Conservation (phyloP, 2,888 invertebrate species). For the Seira musarum region DNA sequence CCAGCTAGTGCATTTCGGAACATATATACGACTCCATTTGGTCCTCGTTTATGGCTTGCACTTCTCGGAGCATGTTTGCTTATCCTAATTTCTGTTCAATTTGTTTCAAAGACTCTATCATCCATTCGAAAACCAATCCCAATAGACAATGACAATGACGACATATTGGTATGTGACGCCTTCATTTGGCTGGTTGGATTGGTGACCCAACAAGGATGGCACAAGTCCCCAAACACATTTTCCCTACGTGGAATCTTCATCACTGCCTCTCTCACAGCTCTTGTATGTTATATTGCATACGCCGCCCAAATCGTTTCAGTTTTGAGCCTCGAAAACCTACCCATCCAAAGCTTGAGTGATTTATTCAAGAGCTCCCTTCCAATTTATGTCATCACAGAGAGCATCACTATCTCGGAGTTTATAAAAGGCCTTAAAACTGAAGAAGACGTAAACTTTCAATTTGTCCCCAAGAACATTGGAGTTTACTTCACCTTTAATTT, state of each 20-base stretch:
- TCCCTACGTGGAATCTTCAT: constrained; percentile 4
- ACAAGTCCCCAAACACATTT: neutral
- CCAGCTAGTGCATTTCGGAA: constrained; percentile 12
- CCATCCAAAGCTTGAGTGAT: neutral
- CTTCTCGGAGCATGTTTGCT: neutral
- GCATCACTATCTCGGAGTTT: neutral
- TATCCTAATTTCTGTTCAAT: neutral
- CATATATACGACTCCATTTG: neutral
- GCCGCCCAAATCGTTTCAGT: constrained; percentile 1
- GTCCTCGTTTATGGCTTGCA: neutral
- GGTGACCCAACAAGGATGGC: neutral
- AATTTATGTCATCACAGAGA: neutral
- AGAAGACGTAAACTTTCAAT: neutral
- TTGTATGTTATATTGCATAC: constrained; percentile 15
- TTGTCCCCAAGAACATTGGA: neutral
- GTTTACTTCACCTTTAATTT: neutral
- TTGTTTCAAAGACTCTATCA: neutral
- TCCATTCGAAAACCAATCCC: neutral
- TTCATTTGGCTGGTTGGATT: constrained; percentile 4
- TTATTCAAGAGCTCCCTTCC: neutral
- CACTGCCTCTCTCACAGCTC: neutral
- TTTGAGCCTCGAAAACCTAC: neutral
- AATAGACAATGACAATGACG: neutral
- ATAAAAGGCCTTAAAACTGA: neutral
- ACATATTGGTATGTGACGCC: too few relatives aligned